Evolutionary conservation across 1,140 invertebrate species (phyloP).

Genomic region (Lepidurus packardi): DNA sequence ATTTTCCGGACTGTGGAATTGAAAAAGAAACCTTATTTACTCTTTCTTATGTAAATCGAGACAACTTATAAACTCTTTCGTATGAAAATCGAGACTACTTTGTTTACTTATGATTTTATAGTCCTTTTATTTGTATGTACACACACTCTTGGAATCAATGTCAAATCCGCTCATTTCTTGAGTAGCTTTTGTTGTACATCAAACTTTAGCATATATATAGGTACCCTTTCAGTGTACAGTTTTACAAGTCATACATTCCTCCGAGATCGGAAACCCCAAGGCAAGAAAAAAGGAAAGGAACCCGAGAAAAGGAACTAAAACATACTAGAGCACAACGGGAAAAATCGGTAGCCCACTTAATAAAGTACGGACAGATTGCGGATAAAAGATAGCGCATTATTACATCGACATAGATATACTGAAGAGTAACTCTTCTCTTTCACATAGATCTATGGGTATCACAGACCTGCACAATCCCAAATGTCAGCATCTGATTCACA

Average conservation of each 20-base stretch:
- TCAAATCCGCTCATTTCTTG: background rate
- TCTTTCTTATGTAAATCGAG: too few species aligned
- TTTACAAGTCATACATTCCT: background rate
- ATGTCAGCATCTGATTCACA: background rate
- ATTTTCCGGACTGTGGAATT: too few species aligned
- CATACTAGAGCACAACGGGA: background rate
- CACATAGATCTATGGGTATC: constrained; percentile 21
- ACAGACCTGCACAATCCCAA: constrained; percentile 21
- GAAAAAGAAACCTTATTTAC: too few species aligned
- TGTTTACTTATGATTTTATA: background rate
- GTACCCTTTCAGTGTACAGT: constrained; percentile 8
- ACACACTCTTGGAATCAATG: background rate
- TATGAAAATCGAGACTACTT: too few species aligned
- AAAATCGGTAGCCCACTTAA: background rate
- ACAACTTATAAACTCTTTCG: too few species aligned
- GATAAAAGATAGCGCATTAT: background rate
- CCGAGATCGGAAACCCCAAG: constrained; percentile 18
- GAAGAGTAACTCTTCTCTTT: constrained; percentile 15
- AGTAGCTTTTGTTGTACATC: background rate
- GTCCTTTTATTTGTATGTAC: background rate
- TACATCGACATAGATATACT: constrained; percentile 12
- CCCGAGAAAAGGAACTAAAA: background rate
- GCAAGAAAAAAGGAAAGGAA: background rate
- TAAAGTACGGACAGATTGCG: background rate
- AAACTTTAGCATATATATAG: background rate